Conservation (phyloP, 2,888 invertebrate genomes). For the Nemurella pictetii region DNA sequence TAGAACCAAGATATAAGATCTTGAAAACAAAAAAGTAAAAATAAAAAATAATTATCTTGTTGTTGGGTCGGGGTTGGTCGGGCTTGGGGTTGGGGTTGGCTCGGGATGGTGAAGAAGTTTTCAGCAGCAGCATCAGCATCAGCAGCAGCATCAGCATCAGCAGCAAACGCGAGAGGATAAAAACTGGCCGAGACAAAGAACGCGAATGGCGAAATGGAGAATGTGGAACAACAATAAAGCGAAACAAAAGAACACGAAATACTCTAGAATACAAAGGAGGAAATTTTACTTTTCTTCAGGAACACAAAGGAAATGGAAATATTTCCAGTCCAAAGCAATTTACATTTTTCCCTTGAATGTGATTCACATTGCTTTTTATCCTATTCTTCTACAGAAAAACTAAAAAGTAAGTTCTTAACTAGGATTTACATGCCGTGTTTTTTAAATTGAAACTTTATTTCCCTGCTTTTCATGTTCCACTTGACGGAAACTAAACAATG, state of each 20-base stretch:
- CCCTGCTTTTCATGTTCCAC: no score
- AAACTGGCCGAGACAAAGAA: conserved; percentile 35
- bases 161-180: neutral
- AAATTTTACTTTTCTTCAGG: conserved; percentile 27
- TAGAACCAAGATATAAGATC: conserved; percentile 9
- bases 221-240: conserved; percentile 39
- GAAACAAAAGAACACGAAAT: conserved; percentile 39
- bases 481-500: no score
- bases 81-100: neutral
- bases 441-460: neutral
- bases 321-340: conserved; percentile 29
- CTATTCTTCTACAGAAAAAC: neutral
- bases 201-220: conserved; percentile 38
- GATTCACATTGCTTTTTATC: conserved; percentile 8
- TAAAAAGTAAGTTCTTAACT: neutral
- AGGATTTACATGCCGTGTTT: neutral
- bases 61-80: neutral
- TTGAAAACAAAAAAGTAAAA: conserved; percentile 7
- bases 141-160: no score
- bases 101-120: neutral
- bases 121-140: neutral
- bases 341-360: conserved; percentile 23
- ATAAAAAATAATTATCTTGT: conserved; percentile 27
- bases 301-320: conserved; percentile 28
- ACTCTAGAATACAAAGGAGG: conserved; percentile 38